phyloP scores from a whole-genome alignment of 1,140 invertebrate genomes.

The Amphibalanus amphitrite region DNA sequence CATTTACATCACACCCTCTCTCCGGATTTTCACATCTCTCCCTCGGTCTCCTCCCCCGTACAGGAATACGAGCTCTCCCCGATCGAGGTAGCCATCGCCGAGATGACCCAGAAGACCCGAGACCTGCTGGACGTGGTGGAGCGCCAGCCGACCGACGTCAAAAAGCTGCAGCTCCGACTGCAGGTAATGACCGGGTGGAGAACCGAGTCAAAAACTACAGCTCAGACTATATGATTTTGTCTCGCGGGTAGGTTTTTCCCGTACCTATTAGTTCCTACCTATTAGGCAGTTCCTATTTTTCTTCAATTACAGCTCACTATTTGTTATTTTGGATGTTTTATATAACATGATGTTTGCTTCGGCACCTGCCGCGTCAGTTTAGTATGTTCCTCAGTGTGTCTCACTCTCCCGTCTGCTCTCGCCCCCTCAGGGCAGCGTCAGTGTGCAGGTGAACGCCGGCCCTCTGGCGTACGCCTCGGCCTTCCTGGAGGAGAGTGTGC shows the following conservation, averaged over 20 bases:
- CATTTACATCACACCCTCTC: no score
- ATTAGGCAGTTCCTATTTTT: not conserved
- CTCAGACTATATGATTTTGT: no score
- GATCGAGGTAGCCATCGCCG: slow-evolving; percentile 84
- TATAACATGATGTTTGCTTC: not conserved
- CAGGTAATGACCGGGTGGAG: no score
- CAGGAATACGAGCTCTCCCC: slow-evolving; percentile 61
- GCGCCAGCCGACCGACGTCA: slow-evolving; percentile 57
- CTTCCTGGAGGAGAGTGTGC: slow-evolving; percentile 44
- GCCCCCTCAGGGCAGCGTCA: slow-evolving; percentile 39
- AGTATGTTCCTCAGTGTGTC: slow-evolving; percentile 14
- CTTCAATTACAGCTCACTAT: not conserved
- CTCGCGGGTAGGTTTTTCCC: not conserved
- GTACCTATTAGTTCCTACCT: not conserved
- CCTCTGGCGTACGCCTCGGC: slow-evolving; percentile 79
- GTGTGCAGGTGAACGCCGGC: slow-evolving; percentile 87
- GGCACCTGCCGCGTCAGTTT: not conserved
- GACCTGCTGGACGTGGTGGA: slow-evolving; percentile 71
- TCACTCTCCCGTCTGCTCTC: slow-evolving; percentile 29
- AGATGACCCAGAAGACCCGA: slow-evolving; percentile 66
- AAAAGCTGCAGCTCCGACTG: slow-evolving; percentile 71
- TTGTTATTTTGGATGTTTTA: not conserved
- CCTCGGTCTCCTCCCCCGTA: no score
- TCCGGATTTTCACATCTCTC: no score
- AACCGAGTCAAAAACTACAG: no score